phyloP scores from a whole-genome alignment of 2,888 invertebrate genomes.

The Pandemis corylana region DNA sequence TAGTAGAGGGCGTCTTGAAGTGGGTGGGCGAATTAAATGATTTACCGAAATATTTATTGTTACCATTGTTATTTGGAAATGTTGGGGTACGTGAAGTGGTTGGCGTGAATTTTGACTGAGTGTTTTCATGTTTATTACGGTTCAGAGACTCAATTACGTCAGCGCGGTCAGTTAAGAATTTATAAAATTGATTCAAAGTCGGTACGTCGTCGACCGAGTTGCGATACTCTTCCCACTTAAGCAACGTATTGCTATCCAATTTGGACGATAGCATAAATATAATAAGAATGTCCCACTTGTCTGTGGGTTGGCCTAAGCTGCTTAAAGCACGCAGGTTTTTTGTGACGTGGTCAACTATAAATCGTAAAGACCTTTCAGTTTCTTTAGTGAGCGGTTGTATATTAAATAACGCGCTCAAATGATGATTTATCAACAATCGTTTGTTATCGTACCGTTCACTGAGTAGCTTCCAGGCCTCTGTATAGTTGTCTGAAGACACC shows the following conservation, averaged over 20 bases:
- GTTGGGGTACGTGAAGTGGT: not conserved
- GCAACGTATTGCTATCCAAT: not conserved
- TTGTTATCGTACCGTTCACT: slow-evolving; percentile 44
- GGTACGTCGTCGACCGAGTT: slow-evolving; percentile 1
- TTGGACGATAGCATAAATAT: slow-evolving; percentile 4
- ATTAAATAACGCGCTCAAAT: not conserved
- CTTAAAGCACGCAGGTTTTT: not conserved
- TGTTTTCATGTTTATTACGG: not conserved
- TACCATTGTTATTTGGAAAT: not conserved
- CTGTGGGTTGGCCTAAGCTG: slow-evolving; percentile 7
- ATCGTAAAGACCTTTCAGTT: not conserved
- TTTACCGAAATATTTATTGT: not conserved
- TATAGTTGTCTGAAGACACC: slow-evolving; percentile 41
- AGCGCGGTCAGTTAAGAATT: not conserved
- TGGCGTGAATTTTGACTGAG: not conserved
- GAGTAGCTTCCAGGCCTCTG: slow-evolving; percentile 39
- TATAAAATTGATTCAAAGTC: not conserved
- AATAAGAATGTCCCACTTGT: not conserved
- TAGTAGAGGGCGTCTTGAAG: not conserved
- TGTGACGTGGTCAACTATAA: not conserved
- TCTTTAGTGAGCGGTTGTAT: not conserved
- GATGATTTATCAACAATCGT: slow-evolving; percentile 11
- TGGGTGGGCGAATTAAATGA: not conserved
- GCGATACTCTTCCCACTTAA: slow-evolving; percentile 7
- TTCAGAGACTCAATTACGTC: not conserved